Conservation (phyloP, 2,113 vertebrate species). For the Forbesichthys papilliferus region DNA sequence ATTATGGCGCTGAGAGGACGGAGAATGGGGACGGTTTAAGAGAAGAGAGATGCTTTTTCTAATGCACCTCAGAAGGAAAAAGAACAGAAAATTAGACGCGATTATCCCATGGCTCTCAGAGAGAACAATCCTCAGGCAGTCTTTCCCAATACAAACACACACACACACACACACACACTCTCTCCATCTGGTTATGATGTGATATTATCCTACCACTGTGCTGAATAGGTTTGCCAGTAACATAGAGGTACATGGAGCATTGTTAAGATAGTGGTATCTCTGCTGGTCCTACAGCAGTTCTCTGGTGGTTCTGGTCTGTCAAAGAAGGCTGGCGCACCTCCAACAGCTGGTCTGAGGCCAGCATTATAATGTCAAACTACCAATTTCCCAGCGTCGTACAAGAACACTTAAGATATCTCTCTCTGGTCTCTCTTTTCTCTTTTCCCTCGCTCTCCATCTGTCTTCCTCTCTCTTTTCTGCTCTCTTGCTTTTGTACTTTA, state of each 20-base stretch:
- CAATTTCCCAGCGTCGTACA: slow-evolving; percentile 39
- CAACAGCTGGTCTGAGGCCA: slow-evolving; percentile 15
- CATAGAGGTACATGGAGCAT: background rate
- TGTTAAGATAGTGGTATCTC: slow-evolving; percentile 8
- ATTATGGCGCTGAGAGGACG: slow-evolving; percentile 67
- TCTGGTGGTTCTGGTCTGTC: slow-evolving; percentile 29
- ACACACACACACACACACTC: slow-evolving; percentile 1
- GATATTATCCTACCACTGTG: background rate
- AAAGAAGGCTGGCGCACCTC: background rate
- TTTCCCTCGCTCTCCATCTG: background rate
- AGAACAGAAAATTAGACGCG: slow-evolving; percentile 51
- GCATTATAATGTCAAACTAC: slow-evolving; percentile 45
- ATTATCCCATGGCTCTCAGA: slow-evolving; percentile 40
- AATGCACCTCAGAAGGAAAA: slow-evolving; percentile 28
- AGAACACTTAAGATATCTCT: background rate
- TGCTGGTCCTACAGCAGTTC: slow-evolving; percentile 19
- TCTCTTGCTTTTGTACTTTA: background rate
- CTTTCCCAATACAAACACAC: slow-evolving; percentile 3
- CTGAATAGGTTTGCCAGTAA: background rate
- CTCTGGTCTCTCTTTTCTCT: background rate
- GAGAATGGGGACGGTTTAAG: slow-evolving; percentile 54
- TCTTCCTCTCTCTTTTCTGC: background rate
- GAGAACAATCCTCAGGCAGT: slow-evolving; percentile 6
- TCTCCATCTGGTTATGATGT: slow-evolving; percentile 1
- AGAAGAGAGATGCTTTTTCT: slow-evolving; percentile 48